Conservation (phyloP, 2,888 invertebrate genomes). For the Mermis nigrescens region DNA sequence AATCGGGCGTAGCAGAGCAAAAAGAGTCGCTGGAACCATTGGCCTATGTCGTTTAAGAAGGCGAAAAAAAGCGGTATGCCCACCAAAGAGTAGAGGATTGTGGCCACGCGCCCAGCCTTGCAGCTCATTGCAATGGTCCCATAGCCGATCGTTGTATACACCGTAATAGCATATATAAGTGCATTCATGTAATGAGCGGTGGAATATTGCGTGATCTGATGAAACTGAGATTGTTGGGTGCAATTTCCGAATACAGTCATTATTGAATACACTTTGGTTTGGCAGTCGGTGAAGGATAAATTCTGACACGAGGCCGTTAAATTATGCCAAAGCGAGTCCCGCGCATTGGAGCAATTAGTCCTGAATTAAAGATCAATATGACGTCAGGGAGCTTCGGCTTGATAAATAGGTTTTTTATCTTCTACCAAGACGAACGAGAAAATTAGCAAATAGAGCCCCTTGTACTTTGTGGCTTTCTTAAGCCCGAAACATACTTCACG, state of each 20-base stretch:
- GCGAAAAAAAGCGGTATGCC: slow-evolving; percentile 10
- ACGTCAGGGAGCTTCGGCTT: too few species aligned
- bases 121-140: not conserved
- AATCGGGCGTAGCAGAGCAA: not conserved
- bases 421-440: too few species aligned
- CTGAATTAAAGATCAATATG: too few species aligned
- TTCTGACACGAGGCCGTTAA: not conserved
- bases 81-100: not conserved
- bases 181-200: not conserved
- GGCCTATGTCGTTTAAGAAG: slow-evolving; percentile 6
- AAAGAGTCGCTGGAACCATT: slow-evolving; percentile 1
- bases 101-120: not conserved
- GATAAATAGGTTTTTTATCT: too few species aligned
- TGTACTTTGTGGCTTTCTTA: too few species aligned
- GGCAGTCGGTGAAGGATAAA: not conserved
- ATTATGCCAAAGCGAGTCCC: not conserved
- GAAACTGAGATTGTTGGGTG: too few species aligned
- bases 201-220: not conserved
- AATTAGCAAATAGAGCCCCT: too few species aligned
- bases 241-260: too few species aligned
- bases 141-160: not conserved
- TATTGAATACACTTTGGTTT: too few species aligned
- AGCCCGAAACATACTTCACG: too few species aligned
- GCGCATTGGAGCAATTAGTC: too few species aligned
- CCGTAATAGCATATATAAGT: not conserved